Evolutionary conservation across 2,888 invertebrate species (phyloP).

Genomic region (Spialia ferax): DNA sequence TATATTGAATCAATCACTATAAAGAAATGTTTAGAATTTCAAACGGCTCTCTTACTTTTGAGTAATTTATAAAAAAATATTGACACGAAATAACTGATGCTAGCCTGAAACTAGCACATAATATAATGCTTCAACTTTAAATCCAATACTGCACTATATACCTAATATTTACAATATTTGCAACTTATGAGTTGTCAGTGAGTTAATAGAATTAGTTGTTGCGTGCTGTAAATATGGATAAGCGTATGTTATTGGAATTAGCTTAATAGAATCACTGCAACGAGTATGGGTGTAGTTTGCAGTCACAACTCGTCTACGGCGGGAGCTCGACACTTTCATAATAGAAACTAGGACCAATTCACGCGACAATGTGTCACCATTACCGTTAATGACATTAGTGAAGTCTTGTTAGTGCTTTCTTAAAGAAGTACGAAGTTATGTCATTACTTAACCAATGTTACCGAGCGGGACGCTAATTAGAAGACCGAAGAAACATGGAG

Average conservation of each 20-base stretch:
- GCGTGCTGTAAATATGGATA: conserved; percentile 30
- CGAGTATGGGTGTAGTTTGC: conserved; percentile 18
- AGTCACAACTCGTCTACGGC: conserved; percentile 6
- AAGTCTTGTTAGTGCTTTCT: conserved; percentile 32
- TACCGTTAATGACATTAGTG: conserved; percentile 28
- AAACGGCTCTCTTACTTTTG: too few species aligned
- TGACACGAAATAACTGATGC: too few species aligned
- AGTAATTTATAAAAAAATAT: too few species aligned
- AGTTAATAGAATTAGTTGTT: conserved; percentile 30
- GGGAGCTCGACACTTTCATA: not conserved
- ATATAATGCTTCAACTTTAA: too few species aligned
- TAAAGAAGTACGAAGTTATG: conserved; percentile 14
- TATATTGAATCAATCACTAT: too few species aligned
- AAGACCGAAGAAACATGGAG: conserved; percentile 16
- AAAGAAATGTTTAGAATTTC: too few species aligned
- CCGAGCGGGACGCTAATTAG: conserved; percentile 8
- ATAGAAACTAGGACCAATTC: not conserved
- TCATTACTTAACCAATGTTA: conserved; percentile 17
- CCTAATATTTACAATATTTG: not conserved
- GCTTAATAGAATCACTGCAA: conserved; percentile 37
- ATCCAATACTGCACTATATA: not conserved
- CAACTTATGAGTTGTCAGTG: not conserved
- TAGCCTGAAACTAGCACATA: too few species aligned
- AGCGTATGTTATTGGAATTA: conserved; percentile 28
- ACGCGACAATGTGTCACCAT: not conserved